phyloP scores from a whole-genome alignment of 1,140 invertebrate genomes.

The Acromyrmex echinatior region DNA sequence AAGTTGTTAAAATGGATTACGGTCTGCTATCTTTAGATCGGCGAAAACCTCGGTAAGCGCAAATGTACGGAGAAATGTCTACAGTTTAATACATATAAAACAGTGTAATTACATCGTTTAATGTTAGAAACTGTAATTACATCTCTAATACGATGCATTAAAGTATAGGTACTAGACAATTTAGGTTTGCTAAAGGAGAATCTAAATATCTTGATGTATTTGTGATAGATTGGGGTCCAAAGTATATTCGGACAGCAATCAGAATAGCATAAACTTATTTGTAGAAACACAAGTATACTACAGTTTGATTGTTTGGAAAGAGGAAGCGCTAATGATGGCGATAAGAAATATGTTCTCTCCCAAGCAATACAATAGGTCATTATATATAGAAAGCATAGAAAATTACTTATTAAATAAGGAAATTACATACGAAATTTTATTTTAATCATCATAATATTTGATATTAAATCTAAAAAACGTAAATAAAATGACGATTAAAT shows the following conservation, averaged over 20 bases:
- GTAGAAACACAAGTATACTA: conserved; percentile 8
- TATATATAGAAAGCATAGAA: not conserved
- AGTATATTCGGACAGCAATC: not conserved
- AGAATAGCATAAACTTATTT: not conserved
- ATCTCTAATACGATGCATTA: not conserved
- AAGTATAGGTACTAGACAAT: not conserved
- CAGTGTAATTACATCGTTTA: conserved; percentile 18
- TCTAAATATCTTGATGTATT: conserved; percentile 29
- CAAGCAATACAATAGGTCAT: not conserved
- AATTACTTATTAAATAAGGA: not conserved
- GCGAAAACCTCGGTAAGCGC: not conserved
- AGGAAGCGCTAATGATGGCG: conserved; percentile 8
- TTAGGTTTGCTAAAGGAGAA: not conserved
- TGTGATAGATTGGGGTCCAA: not conserved
- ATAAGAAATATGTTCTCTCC: not conserved
- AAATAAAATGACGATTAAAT: not conserved
- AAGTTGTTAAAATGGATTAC: not conserved
- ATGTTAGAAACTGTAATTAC: conserved; percentile 28
- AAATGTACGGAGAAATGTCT: not conserved
- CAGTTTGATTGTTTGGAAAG: conserved; percentile 22
- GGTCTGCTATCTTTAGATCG: conserved; percentile 11
- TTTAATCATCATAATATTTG: not conserved
- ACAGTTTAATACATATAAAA: conserved; percentile 8
- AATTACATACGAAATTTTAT: not conserved
- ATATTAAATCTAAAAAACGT: not conserved